Evolutionary conservation across 2,797 vertebrate species (phyloP).

Genomic region (Centropyge bicolor): DNA sequence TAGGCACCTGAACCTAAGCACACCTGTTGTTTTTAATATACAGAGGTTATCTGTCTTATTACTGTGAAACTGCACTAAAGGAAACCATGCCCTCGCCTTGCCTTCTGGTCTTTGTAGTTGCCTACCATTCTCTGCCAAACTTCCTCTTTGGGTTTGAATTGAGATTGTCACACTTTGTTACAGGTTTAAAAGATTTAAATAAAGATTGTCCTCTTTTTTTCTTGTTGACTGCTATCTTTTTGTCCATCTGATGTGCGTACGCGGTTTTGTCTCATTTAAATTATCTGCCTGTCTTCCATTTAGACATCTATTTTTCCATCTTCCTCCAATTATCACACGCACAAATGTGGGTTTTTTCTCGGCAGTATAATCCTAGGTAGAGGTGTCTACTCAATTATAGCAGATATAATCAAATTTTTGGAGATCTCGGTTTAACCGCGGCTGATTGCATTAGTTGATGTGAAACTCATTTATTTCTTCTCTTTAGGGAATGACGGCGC

Average conservation of each 20-base stretch:
- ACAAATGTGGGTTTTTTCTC: slow-evolving; percentile 26
- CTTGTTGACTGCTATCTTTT: slow-evolving; percentile 29
- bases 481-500: slow-evolving; percentile 58
- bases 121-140: slow-evolving; percentile 75
- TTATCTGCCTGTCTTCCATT: slow-evolving; percentile 15
- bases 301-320: slow-evolving; percentile 40
- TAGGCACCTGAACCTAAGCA: slow-evolving; percentile 44
- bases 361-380: slow-evolving; percentile 43
- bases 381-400: slow-evolving; percentile 68
- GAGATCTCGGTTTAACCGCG: slow-evolving; percentile 56
- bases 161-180: slow-evolving; percentile 77
- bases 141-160: slow-evolving; percentile 67
- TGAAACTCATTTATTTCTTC: slow-evolving; percentile 75
- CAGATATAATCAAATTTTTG: slow-evolving; percentile 69
- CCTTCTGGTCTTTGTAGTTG: slow-evolving; percentile 75
- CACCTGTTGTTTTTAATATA: slow-evolving; percentile 38
- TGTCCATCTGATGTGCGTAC: not conserved
- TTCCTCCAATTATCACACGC: slow-evolving; percentile 46
- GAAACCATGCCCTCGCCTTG: slow-evolving; percentile 69
- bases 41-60: slow-evolving; percentile 55
- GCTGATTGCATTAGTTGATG: slow-evolving; percentile 65
- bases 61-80: slow-evolving; percentile 72
- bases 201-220: slow-evolving; percentile 77
- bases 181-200: slow-evolving; percentile 77
- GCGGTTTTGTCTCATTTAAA: not conserved